Conservation (phyloP, 2,888 invertebrate genomes). For the Eucera pruinosa region DNA sequence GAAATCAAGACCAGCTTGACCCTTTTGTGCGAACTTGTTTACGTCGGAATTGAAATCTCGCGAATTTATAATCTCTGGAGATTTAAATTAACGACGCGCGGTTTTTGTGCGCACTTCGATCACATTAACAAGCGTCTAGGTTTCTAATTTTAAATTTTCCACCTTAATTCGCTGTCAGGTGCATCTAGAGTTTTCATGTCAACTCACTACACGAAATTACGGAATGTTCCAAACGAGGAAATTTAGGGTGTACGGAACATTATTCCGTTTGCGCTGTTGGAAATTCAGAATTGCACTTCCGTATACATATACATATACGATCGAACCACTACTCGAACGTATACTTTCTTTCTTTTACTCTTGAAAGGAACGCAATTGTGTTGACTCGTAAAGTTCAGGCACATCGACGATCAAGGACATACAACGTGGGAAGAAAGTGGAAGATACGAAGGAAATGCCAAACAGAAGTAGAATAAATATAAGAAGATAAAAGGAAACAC, state of each 20-base stretch:
- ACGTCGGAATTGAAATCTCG: constrained; percentile 10
- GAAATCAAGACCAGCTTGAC: constrained; percentile 76
- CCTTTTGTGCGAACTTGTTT: constrained; percentile 53
- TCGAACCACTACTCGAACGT: constrained; percentile 4
- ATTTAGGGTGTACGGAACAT: background rate
- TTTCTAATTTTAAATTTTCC: constrained; percentile 30
- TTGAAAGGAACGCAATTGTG: constrained; percentile 16
- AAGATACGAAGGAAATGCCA: constrained; percentile 51
- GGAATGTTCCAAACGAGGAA: constrained; percentile 14
- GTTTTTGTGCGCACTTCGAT: constrained; percentile 20
- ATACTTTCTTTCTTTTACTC: background rate
- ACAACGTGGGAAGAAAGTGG: constrained; percentile 27
- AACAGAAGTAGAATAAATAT: constrained; percentile 28
- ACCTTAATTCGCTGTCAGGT: constrained; percentile 28
- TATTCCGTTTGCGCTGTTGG: background rate
- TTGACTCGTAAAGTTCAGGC: constrained; percentile 20
- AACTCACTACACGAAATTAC: constrained; percentile 34
- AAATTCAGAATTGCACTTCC: constrained; percentile 14
- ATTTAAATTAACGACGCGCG: constrained; percentile 25
- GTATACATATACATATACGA: background rate
- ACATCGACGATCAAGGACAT: constrained; percentile 35
- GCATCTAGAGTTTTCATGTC: constrained; percentile 17
- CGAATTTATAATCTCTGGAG: constrained; percentile 1
- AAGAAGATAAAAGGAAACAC: constrained; percentile 8
- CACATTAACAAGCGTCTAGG: constrained; percentile 51